Conservation (phyloP, 2,113 vertebrate species). For the Rousettus leschenaultii region DNA sequence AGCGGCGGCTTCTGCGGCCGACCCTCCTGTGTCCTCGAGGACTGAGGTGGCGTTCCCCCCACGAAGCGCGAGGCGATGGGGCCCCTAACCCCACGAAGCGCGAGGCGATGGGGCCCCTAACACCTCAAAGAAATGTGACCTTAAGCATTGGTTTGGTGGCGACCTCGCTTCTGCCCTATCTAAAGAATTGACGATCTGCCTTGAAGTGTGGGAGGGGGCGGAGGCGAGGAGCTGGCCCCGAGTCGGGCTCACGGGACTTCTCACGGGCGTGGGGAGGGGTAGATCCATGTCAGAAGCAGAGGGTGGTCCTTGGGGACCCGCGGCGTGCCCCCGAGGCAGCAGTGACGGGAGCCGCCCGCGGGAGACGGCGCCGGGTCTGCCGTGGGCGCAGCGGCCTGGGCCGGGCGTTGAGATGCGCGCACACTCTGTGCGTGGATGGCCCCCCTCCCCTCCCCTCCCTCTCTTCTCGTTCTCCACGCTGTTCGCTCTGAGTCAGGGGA, state of each 20-base stretch:
- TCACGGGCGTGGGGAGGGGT: neutral
- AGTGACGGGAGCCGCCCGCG: rapidly evolving
- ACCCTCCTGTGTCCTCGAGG: neutral
- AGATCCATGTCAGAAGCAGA: rapidly evolving
- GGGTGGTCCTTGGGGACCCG: neutral
- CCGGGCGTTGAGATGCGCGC: too few relatives aligned
- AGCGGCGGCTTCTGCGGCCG: neutral
- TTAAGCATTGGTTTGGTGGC: neutral
- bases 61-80: neutral
- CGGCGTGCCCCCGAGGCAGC: rapidly evolving
- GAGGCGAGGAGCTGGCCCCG: neutral
- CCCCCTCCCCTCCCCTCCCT: neutral
- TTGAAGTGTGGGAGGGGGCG: neutral
- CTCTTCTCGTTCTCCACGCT: neutral
- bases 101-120: neutral
- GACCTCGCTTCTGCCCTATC: neutral
- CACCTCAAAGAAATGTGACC: neutral
- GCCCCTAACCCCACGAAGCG: neutral
- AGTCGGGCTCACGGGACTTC: neutral
- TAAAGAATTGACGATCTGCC: neutral
- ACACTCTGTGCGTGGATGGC: neutral
- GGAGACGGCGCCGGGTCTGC: neutral
- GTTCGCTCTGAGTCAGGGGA: neutral
- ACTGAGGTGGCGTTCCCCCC: neutral
- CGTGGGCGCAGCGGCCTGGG: neutral